Conservation (phyloP, 2,888 invertebrate species). For the Stenolophus ochropezus region DNA sequence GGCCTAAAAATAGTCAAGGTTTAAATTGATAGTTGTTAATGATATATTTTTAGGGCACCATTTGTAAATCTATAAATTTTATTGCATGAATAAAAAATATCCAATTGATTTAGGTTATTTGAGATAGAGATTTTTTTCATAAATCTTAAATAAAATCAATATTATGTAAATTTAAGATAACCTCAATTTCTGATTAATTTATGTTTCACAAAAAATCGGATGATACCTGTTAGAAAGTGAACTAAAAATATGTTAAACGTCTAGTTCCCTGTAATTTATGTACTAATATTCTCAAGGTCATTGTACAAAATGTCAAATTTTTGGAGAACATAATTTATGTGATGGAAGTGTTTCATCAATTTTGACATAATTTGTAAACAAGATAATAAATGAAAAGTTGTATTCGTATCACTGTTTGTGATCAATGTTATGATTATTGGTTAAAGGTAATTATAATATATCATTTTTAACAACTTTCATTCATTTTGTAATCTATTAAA, state of each 20-base stretch:
- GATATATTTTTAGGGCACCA: neutral
- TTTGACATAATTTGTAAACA: neutral
- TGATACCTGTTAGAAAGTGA: constrained; percentile 30
- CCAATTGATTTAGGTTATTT: neutral
- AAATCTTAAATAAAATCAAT: neutral
- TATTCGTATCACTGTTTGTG: neutral
- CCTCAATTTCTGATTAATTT: constrained; percentile 6
- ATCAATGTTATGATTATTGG: neutral
- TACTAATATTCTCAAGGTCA: neutral
- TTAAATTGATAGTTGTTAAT: constrained; percentile 16
- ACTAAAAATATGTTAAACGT: neutral
- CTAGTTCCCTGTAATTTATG: neutral
- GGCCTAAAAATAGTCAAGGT: constrained; percentile 24
- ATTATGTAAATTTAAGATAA: constrained; percentile 23
- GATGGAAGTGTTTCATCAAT: neutral
- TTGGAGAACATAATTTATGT: neutral
- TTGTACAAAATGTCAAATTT: constrained; percentile 16
- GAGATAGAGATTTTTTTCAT: neutral
- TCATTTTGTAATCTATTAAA: neutral
- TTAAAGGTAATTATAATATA: neutral
- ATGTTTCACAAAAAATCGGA: neutral
- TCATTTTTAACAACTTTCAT: neutral
- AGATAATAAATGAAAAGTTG: neutral
- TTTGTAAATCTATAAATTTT: neutral
- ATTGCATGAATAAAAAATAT: neutral